Evolutionary conservation across 2,888 invertebrate genomes (phyloP).

Genomic region (Dendrolimus houi): DNA sequence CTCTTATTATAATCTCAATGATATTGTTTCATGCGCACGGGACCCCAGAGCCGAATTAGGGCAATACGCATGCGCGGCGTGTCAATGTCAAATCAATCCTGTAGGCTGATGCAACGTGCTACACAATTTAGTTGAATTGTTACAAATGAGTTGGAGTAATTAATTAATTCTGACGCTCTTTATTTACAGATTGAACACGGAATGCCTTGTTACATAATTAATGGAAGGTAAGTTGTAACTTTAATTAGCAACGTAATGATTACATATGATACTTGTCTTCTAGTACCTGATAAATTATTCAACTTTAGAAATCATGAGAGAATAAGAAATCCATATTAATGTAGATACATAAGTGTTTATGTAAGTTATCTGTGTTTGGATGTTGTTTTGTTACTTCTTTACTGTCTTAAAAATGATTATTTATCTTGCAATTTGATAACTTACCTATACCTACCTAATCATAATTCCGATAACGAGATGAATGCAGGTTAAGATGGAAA

Average conservation of each 20-base stretch:
- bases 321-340: no score
- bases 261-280: no score
- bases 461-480: no score
- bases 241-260: background rate
- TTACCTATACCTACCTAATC: no score
- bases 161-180: constrained; percentile 28
- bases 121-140: constrained; percentile 30
- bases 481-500: no score
- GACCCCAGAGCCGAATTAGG: constrained; percentile 56
- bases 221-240: background rate
- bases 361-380: no score
- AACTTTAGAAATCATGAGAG: no score
- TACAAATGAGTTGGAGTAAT: constrained; percentile 21
- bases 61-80: constrained; percentile 69
- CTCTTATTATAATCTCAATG: constrained; percentile 21
- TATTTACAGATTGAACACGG: constrained; percentile 28
- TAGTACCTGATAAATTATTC: no score
- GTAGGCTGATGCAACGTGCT: constrained; percentile 67
- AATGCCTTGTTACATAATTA: background rate
- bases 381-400: no score
- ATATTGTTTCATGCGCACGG: constrained; percentile 30
- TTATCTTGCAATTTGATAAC: no score
- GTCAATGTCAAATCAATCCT: constrained; percentile 76
- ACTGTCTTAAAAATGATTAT: no score
- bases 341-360: no score